Conservation (phyloP, 2,113 vertebrate species). For the Hyperopisus bebe region DNA sequence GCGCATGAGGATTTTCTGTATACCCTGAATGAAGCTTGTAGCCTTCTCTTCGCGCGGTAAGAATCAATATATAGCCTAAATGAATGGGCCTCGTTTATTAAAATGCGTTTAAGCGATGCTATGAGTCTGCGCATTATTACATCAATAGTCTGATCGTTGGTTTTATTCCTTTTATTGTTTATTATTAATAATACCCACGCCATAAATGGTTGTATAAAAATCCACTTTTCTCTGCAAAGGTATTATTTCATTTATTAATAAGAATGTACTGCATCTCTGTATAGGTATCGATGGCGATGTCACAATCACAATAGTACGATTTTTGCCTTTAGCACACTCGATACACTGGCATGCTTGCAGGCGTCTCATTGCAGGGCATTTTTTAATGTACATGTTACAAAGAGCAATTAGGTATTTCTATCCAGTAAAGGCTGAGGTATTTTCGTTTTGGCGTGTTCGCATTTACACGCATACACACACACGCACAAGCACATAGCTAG, state of each 20-base stretch:
- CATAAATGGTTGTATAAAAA: background rate
- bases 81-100: slow-evolving; percentile 46
- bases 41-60: slow-evolving; percentile 46
- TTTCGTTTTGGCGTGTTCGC: background rate
- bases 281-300: background rate
- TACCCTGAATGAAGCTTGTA: slow-evolving; percentile 19
- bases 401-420: background rate
- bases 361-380: background rate
- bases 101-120: background rate
- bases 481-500: background rate
- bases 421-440: background rate
- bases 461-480: background rate
- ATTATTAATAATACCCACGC: background rate
- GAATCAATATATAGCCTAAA: slow-evolving; percentile 44
- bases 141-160: background rate
- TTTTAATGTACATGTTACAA: background rate
- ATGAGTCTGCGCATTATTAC: background rate
- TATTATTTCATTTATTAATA: background rate
- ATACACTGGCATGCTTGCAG: background rate
- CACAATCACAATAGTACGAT: background rate
- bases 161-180: background rate
- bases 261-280: background rate
- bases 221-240: background rate
- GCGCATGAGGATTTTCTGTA: slow-evolving; percentile 32
- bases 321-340: background rate